phyloP scores from a whole-genome alignment of 1,140 invertebrate genomes.

The Sesamia nonagrioides region DNA sequence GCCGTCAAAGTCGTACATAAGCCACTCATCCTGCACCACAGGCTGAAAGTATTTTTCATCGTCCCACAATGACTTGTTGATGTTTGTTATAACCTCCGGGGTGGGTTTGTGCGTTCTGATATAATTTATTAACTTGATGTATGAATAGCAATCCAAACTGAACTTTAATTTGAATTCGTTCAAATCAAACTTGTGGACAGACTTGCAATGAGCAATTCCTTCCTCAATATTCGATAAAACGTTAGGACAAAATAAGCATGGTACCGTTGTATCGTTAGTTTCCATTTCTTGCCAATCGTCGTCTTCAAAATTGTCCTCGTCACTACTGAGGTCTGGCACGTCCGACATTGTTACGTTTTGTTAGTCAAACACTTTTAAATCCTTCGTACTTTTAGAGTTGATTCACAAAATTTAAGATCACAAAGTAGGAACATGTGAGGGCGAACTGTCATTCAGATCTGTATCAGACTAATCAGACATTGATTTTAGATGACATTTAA shows the following conservation, averaged over 20 bases:
- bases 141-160: conserved; percentile 94
- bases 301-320: conserved; percentile 81
- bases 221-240: conserved; percentile 86
- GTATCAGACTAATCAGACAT: background rate
- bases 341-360: conserved; percentile 73
- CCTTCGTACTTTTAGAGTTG: background rate
- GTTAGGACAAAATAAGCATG: conserved; percentile 89
- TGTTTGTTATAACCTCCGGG: conserved; percentile 86
- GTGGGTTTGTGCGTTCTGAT: conserved; percentile 90
- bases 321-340: conserved; percentile 84
- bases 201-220: conserved; percentile 88
- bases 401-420: background rate
- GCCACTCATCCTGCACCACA: conserved; percentile 93
- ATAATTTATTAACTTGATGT: conserved; percentile 96
- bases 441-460: background rate
- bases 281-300: conserved; percentile 88
- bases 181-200: conserved; percentile 92
- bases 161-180: conserved; percentile 90
- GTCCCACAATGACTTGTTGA: conserved; percentile 89
- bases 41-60: conserved; percentile 94
- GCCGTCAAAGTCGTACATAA: conserved; percentile 91
- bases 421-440: conserved; percentile 56
- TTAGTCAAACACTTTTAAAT: background rate
- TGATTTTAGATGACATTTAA: conserved; percentile 15
- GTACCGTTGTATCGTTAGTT: conserved; percentile 72